Base-by-base conservation (phyloP, 2,797 vertebrate species). In the Onychomys arenicola region DNA sequence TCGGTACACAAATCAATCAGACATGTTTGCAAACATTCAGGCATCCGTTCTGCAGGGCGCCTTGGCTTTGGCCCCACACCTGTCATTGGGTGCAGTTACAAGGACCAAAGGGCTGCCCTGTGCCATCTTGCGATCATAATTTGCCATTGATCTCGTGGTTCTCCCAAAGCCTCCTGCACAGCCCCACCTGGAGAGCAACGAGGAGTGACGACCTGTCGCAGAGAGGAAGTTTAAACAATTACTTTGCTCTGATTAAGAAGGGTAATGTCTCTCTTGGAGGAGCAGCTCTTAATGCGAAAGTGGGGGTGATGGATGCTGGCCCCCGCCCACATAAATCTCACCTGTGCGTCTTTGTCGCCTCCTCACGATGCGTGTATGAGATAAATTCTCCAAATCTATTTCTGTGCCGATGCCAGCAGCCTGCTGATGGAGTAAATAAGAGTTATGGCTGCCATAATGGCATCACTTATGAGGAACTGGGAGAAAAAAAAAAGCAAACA, bases 371-470 rank as follows among this genome's bases (percentile, higher is more conserved):
- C 97, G 97, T 97, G 97, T 97, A 91, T 98, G 98, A 97, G 98
- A 99, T 99, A 98, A 99, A 99, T 99, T 98, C 98, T 98, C 98
- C 96, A 98, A 98, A 98, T 98, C 98, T 99, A 98, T 98, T 98
- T 98, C 97, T 98, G 97, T 98, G 97, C 98, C 90, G 88, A 98
- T 98, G 98, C 98, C 98, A 98, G 98, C 98, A 98, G 98, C 98
- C 98, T 98, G 93, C 97, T 97, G 98, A 98, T 98, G 40, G 40
- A 98, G 97, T 98, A 98, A 99, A 98, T 98, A 98, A 98, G 98
- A 99, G 95, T 99, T 98, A 98, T 98, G 91, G 97, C 98, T 76
- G 34, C 97, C 97, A 95, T 98, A 98, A 98, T 97, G 88, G 98
- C 98, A 98, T 98, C 89, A 43, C 98, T 99, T 99, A 99, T 77